These are phyloP conservation scores for Mus minutoides DNA, from an alignment of 2,797 vertebrate species.

Conservation along the genomic window DNA sequence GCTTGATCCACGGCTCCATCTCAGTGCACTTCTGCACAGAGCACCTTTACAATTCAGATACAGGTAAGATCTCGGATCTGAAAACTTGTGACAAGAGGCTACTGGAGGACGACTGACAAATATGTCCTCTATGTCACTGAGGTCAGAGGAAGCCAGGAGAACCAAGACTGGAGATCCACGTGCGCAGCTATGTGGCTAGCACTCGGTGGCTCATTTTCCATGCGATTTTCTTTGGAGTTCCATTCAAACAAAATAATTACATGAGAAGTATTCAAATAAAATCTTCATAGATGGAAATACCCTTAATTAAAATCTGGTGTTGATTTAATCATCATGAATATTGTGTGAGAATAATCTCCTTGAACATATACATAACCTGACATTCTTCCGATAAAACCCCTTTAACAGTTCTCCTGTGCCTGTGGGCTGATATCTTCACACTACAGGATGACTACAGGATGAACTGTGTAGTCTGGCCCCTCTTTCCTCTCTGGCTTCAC, in stretches of 20 bases:
- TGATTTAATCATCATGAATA: conserved; percentile 14
- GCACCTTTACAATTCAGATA: not conserved
- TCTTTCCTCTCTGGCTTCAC: not conserved
- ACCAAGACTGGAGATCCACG: not conserved
- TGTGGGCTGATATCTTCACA: not conserved
- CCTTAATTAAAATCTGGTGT: not conserved
- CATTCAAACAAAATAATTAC: conserved; percentile 44
- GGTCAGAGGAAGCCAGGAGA: not conserved
- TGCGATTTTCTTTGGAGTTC: not conserved
- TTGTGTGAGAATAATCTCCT: not conserved
- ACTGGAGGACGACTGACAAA: not conserved
- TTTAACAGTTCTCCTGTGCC: not conserved
- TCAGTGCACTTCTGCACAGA: not conserved
- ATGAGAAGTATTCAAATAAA: not conserved
- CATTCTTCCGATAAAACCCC: not conserved
- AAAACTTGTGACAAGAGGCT: not conserved
- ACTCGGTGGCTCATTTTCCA: not conserved
- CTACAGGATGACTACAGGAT: not conserved
- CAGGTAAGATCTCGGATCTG: not conserved
- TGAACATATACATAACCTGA: not conserved
- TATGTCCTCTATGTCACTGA: not conserved
- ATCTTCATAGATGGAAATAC: not conserved
- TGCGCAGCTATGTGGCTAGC: not conserved
- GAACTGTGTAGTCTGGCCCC: not conserved
- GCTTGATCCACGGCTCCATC: not conserved